Percentiles rank a stretch among this genome's conserved stretches.
Conservation (phyloP, 2,888 invertebrate species). For the Cheilosia grossa region DNA sequence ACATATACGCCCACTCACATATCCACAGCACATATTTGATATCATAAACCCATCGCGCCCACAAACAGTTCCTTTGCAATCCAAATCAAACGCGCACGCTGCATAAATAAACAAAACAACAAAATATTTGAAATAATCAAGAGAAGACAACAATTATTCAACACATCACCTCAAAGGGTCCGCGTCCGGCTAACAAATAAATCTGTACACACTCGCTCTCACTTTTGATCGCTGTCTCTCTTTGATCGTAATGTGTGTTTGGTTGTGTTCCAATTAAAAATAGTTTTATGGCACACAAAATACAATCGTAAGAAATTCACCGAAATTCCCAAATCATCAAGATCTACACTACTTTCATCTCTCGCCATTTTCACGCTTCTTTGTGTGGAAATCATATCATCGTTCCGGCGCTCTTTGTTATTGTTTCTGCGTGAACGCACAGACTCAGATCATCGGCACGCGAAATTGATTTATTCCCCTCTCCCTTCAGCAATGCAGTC, state of each 20-base stretch:
- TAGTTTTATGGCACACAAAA: constrained; percentile 42
- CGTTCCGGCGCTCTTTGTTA: neutral
- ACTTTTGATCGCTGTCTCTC: constrained; percentile 5
- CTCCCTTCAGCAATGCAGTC: constrained; percentile 10
- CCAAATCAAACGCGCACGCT: constrained; percentile 51
- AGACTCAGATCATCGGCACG: constrained; percentile 54
- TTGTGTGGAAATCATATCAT: constrained; percentile 31
- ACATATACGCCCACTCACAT: neutral
- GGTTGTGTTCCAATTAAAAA: constrained; percentile 65
- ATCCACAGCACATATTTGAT: constrained; percentile 47
- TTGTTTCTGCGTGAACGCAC: neutral
- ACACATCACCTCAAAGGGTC: constrained; percentile 52
- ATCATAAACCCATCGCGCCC: constrained; percentile 41
- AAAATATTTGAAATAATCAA: constrained; percentile 63
- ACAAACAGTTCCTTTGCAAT: constrained; percentile 28
- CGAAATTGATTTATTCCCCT: constrained; percentile 58
- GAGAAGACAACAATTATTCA: constrained; percentile 61
- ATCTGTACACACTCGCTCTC: constrained; percentile 8
- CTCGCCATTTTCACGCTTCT: constrained; percentile 11
- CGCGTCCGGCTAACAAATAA: neutral
- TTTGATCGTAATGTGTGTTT: constrained; percentile 9
- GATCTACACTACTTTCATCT: constrained; percentile 45
- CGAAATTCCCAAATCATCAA: constrained; percentile 47
- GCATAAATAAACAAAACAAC: constrained; percentile 53
- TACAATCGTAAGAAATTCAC: constrained; percentile 20